Base-by-base conservation (phyloP, 2,113 vertebrate species). In the Seriola dumerili region DNA sequence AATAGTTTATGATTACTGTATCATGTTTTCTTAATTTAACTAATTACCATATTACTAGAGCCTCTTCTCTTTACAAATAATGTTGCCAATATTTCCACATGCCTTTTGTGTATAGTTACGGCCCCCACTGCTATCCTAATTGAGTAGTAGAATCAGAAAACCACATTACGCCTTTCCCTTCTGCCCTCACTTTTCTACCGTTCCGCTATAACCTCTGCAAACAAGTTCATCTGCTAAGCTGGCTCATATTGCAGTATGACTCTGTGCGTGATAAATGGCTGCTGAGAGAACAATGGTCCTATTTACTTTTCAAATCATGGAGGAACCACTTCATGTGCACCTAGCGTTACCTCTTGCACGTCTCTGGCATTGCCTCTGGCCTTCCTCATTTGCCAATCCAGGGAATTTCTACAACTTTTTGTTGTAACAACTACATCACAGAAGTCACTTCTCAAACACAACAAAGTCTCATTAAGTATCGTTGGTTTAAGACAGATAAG, bases 251-350 rank as follows among this genome's bases (percentile, higher is more conserved):
- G 72, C 87, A 89, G 67, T 46, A 38, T 63, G 77, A 71, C 61
- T 80, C 32, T 81, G 81, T 85, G 76, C 65, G 55, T 87, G 88
- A 85, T 89, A 87, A 86, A 88, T 46, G 75, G 76, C 80, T 87
- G 76, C 69, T 63, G 38, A 29, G 76, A 91, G 89, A 93, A 92
- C 93, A 92, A 93, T 88, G 80, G 72, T 5, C 50, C 86, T 85
- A 87, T 87, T 92, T 83, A 71, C 87, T 90, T 78, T 88, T 67
- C 83, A 61, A 46, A 70, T 46, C 73, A 78, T 70, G 81, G 85
- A 84, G 78, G 86, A 89, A 88, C 80, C 72, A 76, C 83, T 89
- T 88, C 44, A 48, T 67, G 81, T 16, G 42, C 63, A 80, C 79
- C 72, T 80, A 62, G 70, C n/a, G 86, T 67, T 38, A 12, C 21